These are phyloP conservation scores for Delia radicum DNA, from an alignment of 1,140 invertebrate species.

Conservation along the genomic window DNA sequence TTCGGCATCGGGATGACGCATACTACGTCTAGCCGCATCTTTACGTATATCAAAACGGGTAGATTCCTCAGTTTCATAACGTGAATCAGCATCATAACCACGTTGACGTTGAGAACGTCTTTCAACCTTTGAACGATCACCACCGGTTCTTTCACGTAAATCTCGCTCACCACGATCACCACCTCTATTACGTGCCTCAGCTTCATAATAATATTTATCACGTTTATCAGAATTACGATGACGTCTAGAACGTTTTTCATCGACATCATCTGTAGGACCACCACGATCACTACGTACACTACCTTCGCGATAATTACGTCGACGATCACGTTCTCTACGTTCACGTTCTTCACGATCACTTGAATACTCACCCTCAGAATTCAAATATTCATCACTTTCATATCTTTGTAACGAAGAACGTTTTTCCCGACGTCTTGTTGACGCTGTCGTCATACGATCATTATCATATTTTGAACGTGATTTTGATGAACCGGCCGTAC, in stretches of 20 bases:
- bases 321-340: constrained; percentile 27
- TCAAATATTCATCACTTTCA: constrained; percentile 59
- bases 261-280: constrained; percentile 32
- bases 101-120: constrained; percentile 31
- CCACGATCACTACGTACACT: constrained; percentile 34
- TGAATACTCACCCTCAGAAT: constrained; percentile 58
- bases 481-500: neutral
- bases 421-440: constrained; percentile 31
- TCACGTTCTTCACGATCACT: constrained; percentile 49
- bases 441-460: neutral
- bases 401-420: constrained; percentile 43
- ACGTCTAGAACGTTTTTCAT: constrained; percentile 23
- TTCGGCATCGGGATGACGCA: constrained; percentile 27
- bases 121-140: constrained; percentile 28
- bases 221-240: constrained; percentile 39
- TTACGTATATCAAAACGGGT: constrained; percentile 41
- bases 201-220: constrained; percentile 44
- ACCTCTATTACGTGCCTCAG: constrained; percentile 1
- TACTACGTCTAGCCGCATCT: constrained; percentile 30
- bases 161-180: constrained; percentile 27
- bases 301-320: constrained; percentile 36
- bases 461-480: constrained; percentile 11
- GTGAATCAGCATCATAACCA: constrained; percentile 34
- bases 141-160: constrained; percentile 31
- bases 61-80: constrained; percentile 35